These are phyloP conservation scores for Rachycentron canadum DNA, from an alignment of 2,797 vertebrate species.

Conservation along the genomic window DNA sequence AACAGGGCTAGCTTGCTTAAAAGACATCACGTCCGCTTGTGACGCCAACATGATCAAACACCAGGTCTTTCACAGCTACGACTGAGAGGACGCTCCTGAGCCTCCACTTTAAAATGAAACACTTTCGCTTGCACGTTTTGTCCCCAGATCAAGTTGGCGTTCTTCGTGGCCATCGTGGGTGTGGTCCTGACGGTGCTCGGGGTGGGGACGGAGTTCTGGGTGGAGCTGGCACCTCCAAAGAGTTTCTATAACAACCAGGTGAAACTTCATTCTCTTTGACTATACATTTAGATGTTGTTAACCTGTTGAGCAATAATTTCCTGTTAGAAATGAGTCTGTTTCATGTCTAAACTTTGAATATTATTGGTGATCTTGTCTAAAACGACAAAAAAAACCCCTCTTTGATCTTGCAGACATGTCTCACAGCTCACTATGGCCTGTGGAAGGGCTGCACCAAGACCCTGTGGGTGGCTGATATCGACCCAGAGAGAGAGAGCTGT, in stretches of 20 bases:
- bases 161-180: constrained; percentile 89
- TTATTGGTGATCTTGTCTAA: neutral
- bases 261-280: neutral
- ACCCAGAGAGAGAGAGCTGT: constrained; percentile 87
- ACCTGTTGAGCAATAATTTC: constrained; percentile 11
- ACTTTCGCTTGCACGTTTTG: no score
- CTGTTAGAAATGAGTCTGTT: constrained; percentile 4
- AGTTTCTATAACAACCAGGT: constrained; percentile 86
- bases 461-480: constrained; percentile 89
- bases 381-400: no score
- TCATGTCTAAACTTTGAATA: neutral
- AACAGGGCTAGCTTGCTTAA: no score
- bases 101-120: no score
- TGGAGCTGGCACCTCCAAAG: constrained; percentile 88
- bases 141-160: constrained; percentile 87
- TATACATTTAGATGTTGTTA: neutral
- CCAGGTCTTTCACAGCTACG: no score
- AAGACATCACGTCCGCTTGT: no score
- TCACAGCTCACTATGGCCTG: constrained; percentile 89
- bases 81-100: no score
- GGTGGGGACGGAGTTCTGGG: constrained; percentile 94
- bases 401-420: constrained; percentile 80
- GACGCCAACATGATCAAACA: no score
- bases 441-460: constrained; percentile 91
- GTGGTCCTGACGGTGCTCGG: constrained; percentile 89